Evolutionary conservation across 2,797 vertebrate genomes (phyloP).

Genomic region (Scleropages formosus): DNA sequence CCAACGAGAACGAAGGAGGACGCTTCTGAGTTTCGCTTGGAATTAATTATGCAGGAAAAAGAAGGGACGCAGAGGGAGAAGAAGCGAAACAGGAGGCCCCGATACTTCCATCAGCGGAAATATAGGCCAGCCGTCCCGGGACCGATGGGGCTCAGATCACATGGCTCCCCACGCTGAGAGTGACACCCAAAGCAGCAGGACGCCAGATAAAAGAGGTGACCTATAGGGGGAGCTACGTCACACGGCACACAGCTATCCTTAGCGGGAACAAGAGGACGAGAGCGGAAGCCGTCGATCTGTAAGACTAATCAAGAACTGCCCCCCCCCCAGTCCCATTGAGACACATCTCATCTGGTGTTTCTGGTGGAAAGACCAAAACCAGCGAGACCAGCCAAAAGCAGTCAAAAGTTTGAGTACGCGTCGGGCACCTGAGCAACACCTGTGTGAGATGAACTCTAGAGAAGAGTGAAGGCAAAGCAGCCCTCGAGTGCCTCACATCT

Average conservation of each 20-base stretch:
- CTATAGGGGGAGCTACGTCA: background rate
- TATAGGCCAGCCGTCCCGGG: conserved; percentile 19
- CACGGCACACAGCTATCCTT: background rate
- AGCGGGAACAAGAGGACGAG: background rate
- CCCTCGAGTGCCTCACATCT: too few relatives aligned
- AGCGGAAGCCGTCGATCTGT: background rate
- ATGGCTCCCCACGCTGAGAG: background rate
- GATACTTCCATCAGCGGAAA: conserved; percentile 6
- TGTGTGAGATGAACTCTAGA: too few relatives aligned
- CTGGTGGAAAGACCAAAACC: too few relatives aligned
- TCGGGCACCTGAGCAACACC: too few relatives aligned
- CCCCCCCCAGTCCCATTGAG: too few relatives aligned
- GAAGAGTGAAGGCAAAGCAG: too few relatives aligned
- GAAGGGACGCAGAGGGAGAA: conserved; percentile 16
- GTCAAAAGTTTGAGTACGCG: too few relatives aligned
- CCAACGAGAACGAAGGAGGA: background rate
- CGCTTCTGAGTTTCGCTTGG: background rate
- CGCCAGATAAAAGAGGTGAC: background rate
- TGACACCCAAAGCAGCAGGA: background rate
- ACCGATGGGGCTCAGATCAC: background rate
- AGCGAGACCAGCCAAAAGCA: too few relatives aligned
- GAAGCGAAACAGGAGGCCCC: background rate
- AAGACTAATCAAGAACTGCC: background rate
- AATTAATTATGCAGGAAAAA: conserved; percentile 9
- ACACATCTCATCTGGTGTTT: too few relatives aligned